Percentiles rank a stretch among this genome's conserved stretches.
Conservation (phyloP, 2,888 invertebrate genomes). For the Pasiphila rectangulata region DNA sequence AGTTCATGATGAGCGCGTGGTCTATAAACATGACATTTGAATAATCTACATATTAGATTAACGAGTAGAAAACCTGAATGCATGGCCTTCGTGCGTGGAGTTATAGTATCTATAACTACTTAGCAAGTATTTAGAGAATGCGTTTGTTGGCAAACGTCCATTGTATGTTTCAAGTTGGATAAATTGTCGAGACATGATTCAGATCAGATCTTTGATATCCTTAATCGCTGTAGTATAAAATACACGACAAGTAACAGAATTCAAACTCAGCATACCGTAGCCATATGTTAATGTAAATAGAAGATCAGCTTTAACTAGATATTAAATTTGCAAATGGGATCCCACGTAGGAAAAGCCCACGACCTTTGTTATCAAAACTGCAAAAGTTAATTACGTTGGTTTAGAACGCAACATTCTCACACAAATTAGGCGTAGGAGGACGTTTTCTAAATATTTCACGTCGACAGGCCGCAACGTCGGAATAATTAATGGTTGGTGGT, state of each 20-base stretch:
- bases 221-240: constrained; percentile 7
- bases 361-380: constrained; percentile 42
- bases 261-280: background rate
- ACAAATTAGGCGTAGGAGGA: constrained; percentile 54
- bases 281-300: background rate
- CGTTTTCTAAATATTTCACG: constrained; percentile 57
- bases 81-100: constrained; percentile 21
- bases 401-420: constrained; percentile 46
- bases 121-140: constrained; percentile 33
- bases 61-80: constrained; percentile 47
- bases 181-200: constrained; percentile 44
- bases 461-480: constrained; percentile 40
- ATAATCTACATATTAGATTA: constrained; percentile 46
- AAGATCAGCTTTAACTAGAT: too few relatives aligned
- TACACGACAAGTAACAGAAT: constrained; percentile 1
- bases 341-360: constrained; percentile 26
- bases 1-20: constrained; percentile 39
- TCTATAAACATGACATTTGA: constrained; percentile 43
- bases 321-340: constrained; percentile 12
- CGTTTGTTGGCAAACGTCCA: constrained; percentile 46
- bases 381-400: constrained; percentile 43
- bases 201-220: constrained; percentile 35
- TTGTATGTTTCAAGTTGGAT: constrained; percentile 41
- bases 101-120: constrained; percentile 40
- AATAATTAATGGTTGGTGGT: constrained; percentile 59